A percentile compares a stretch with the other conserved stretches of the same genome.
Conservation (phyloP, 37 sponge, comb jelly and placozoan genomes). For the Hexactinellida sp. region DNA sequence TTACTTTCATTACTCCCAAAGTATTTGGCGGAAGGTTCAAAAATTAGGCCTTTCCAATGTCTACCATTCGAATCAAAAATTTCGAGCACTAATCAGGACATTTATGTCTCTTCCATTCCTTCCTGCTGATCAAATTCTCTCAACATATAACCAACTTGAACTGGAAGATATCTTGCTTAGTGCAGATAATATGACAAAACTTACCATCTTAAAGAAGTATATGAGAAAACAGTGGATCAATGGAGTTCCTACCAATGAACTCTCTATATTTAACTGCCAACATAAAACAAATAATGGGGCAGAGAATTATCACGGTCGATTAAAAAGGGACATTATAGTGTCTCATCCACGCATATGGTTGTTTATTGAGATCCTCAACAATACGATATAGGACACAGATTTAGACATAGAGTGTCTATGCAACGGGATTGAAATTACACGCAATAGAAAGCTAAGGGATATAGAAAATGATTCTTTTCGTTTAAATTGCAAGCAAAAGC, state of each 20-base stretch:
- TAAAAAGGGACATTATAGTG: slow-evolving; percentile 17
- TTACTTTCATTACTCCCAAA: slow-evolving; percentile 17
- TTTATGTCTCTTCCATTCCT: too few species aligned
- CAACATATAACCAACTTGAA: neutral
- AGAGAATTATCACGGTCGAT: slow-evolving; percentile 17
- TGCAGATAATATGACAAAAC: too few species aligned
- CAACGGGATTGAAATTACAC: neutral
- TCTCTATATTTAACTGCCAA: neutral
- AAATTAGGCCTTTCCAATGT: too few species aligned
- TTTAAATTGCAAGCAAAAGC: neutral
- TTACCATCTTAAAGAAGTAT: too few species aligned
- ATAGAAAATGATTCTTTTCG: neutral
- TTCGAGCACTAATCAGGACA: too few species aligned
- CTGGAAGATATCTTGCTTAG: too few species aligned
- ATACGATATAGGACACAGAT: neutral
- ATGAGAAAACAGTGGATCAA: neutral
- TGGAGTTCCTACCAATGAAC: neutral
- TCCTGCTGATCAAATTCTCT: neutral
- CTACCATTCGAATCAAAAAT: too few species aligned
- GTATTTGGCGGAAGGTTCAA: slow-evolving; percentile 15
- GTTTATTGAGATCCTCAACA: slow-evolving; percentile 13
- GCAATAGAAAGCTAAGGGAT: neutral
- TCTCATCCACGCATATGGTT: slow-evolving; percentile 16
- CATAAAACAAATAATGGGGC: slow-evolving; percentile 13
- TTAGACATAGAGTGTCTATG: neutral